These are phyloP conservation scores for Octomys mimax DNA, from an alignment of 2,797 vertebrate genomes.

Conservation along the genomic window DNA sequence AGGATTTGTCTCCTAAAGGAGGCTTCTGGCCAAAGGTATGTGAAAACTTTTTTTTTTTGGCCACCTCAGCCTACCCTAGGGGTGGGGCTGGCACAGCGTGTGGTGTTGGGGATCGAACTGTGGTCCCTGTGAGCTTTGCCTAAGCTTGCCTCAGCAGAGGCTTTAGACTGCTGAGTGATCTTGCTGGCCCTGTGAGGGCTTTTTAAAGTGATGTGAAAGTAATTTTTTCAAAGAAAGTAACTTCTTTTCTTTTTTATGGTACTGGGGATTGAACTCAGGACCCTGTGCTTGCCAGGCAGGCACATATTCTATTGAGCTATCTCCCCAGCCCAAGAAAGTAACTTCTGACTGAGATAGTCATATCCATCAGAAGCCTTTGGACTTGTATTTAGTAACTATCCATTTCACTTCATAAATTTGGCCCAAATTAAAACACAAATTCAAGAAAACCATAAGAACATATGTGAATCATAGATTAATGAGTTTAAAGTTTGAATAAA, in stretches of 20 bases:
- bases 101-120: no score
- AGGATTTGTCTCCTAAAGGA: not conserved
- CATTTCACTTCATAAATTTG: constrained; percentile 8
- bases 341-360: not conserved
- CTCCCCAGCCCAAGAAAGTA: not conserved
- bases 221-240: not conserved
- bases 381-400: not conserved
- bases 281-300: no score
- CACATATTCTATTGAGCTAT: no score
- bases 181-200: not conserved
- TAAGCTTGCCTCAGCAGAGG: no score
- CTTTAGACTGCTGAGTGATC: no score
- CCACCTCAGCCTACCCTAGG: no score
- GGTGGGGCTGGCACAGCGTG: no score
- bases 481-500: constrained; percentile 47
- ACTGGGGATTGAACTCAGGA: no score
- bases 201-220: not conserved
- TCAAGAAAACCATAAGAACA: constrained; percentile 10
- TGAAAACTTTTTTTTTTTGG: not conserved
- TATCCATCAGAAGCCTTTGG: not conserved
- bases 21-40: not conserved
- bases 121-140: no score
- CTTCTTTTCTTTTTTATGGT: not conserved
- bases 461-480: not conserved
- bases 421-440: constrained; percentile 30